phyloP scores from a whole-genome alignment of 2,113 vertebrate genomes.

The Rhabdomys dilectus region DNA sequence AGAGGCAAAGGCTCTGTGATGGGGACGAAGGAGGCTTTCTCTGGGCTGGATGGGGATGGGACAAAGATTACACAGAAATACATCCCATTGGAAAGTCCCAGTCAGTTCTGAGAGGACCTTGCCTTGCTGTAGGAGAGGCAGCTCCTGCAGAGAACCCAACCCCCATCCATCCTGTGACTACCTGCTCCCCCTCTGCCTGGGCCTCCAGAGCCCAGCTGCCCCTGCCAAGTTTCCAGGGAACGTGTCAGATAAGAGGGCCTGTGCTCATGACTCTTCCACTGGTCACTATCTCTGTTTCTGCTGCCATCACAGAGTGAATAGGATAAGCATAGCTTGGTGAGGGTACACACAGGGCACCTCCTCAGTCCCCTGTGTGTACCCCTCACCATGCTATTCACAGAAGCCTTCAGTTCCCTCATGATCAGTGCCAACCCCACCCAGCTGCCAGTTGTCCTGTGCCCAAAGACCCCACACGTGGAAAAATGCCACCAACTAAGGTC shows the following conservation, averaged over 20 bases:
- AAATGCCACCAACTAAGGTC: not conserved
- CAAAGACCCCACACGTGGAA: not conserved
- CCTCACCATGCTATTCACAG: not conserved
- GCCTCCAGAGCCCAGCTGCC: conserved; percentile 65
- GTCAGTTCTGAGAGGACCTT: not conserved
- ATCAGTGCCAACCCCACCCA: not conserved
- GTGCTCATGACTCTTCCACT: conserved; percentile 86
- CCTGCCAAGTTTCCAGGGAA: conserved; percentile 92
- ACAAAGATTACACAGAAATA: not conserved
- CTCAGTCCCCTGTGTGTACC: not conserved
- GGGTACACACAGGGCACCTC: not conserved
- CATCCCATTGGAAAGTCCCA: not conserved
- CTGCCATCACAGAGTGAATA: conserved; percentile 51
- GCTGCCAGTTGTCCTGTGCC: not conserved
- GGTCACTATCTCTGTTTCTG: conserved; percentile 77
- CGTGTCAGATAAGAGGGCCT: conserved; percentile 88
- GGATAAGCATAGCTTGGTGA: conserved; percentile 80
- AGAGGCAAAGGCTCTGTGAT: not conserved
- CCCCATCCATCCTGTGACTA: not conserved
- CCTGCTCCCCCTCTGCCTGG: not conserved
- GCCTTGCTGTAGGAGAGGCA: not conserved
- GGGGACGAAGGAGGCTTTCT: not conserved
- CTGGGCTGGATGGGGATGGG: not conserved
- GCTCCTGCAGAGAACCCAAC: not conserved
- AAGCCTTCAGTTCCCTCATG: not conserved